Conservation (phyloP, 1,140 invertebrate genomes). For the Diabrotica undecimpunctata region DNA sequence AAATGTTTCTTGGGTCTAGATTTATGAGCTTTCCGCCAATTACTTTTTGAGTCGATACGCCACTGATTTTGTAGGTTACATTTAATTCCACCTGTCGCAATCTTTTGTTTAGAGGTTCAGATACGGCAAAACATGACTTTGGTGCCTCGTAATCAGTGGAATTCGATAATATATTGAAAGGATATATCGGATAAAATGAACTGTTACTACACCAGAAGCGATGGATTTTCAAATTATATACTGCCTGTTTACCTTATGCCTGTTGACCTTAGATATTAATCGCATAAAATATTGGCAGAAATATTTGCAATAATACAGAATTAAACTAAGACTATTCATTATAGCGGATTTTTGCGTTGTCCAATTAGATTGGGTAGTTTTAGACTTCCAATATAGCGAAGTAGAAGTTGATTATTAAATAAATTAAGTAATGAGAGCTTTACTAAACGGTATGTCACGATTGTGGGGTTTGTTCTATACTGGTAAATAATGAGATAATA, state of each 20-base stretch:
- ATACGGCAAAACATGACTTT: background rate
- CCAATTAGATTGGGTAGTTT: too few relatives aligned
- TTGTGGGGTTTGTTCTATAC: too few relatives aligned
- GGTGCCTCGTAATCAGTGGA: background rate
- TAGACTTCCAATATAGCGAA: too few relatives aligned
- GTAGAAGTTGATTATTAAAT: too few relatives aligned
- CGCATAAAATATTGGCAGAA: background rate
- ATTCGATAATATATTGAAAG: background rate
- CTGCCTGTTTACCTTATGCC: background rate
- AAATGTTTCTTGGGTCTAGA: too few relatives aligned
- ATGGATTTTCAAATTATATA: background rate
- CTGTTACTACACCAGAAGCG: background rate
- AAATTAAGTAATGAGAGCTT: too few relatives aligned
- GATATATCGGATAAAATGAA: background rate
- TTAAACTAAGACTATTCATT: too few relatives aligned
- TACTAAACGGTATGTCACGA: too few relatives aligned
- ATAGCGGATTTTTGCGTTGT: too few relatives aligned
- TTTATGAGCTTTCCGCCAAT: too few relatives aligned
- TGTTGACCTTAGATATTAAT: background rate
- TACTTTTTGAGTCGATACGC: background rate
- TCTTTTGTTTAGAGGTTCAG: background rate
- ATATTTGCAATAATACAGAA: too few relatives aligned
- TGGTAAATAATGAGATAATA: too few relatives aligned
- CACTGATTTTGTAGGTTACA: background rate
- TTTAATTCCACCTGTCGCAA: constrained; percentile 2